Base-by-base conservation (phyloP, 2,888 invertebrate species). In the Apoderus coryli region DNA sequence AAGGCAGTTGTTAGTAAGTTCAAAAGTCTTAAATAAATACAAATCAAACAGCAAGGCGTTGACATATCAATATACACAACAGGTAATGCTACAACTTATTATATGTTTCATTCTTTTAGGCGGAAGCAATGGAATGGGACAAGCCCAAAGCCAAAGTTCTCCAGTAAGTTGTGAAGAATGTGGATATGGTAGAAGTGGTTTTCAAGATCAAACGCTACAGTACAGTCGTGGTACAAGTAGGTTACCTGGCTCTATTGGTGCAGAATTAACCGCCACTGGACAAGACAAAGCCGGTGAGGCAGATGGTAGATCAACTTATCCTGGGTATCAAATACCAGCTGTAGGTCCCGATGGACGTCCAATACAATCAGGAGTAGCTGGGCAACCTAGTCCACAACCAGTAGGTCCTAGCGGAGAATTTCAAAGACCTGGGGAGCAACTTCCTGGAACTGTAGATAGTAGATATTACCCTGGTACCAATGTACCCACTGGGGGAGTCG, bases 141-240 rank as follows among this genome's bases (percentile, higher is more conserved):
- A 84, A 62, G 85, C 85, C 1, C 85, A 85, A 58, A 84, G 84
- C 57, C 85, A 85, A 57, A 78, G 80, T 27, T 67, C 72, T 35
- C 70, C 73, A 29, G 69, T 72, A 27, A 67, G 65, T 36, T 80
- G 79, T 43, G 73, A 72, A n/a, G 76, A 70, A 26, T 79, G 78
- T 51, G n/a, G n/a, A n/a, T n/a, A n/a, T n/a, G 57, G 61, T 23
- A 44, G 44, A 2, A 23, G 16, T 22, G 42, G 39, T 16, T 28
- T 31, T 10, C 54, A 56, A 40, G 48, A 44, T 16, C 46, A 48
- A 38, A 34, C 36, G 5, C 27, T 43, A n/a, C 36, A 43, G 11
- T 37, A 43, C 24, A 42, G 47, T 19, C 36, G 35, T 25, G 22
- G 32, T 4, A 22, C 22, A 5, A n/a, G n/a, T n/a, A n/a, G n/a